Evolutionary conservation across 2,888 invertebrate species (phyloP).

Genomic region (Volucella inflata): DNA sequence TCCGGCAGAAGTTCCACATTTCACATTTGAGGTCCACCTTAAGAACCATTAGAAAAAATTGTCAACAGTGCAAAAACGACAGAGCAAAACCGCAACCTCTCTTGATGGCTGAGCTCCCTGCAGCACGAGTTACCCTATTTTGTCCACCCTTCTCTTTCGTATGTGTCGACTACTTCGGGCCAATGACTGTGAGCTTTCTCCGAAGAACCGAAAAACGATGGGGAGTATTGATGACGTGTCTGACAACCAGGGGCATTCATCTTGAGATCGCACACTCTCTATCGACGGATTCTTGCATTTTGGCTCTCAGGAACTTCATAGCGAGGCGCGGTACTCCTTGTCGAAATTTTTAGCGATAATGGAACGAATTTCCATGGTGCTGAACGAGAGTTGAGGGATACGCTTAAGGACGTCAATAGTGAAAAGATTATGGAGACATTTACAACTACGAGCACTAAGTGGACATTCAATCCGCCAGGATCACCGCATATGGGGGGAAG

Average conservation of each 20-base stretch:
- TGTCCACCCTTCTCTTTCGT: constrained; percentile 2
- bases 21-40: no score
- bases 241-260: no score
- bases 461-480: constrained; percentile 75
- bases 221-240: no score
- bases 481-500: constrained; percentile 74
- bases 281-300: constrained; percentile 31
- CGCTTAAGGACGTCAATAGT: not conserved
- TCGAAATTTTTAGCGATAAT: constrained; percentile 47
- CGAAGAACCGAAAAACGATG: constrained; percentile 35
- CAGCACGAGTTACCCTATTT: constrained; percentile 3
- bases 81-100: no score
- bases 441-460: constrained; percentile 46
- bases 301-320: constrained; percentile 45
- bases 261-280: constrained; percentile 26
- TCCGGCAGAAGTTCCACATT: no score
- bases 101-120: not conserved
- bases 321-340: constrained; percentile 23
- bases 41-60: no score
- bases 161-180: constrained; percentile 51
- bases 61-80: not conserved
- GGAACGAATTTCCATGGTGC: constrained; percentile 45
- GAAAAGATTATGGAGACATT: constrained; percentile 8
- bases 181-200: constrained; percentile 5
- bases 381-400: not conserved